phyloP scores from a whole-genome alignment of 2,888 invertebrate species.

The Synergus gifuensis region DNA sequence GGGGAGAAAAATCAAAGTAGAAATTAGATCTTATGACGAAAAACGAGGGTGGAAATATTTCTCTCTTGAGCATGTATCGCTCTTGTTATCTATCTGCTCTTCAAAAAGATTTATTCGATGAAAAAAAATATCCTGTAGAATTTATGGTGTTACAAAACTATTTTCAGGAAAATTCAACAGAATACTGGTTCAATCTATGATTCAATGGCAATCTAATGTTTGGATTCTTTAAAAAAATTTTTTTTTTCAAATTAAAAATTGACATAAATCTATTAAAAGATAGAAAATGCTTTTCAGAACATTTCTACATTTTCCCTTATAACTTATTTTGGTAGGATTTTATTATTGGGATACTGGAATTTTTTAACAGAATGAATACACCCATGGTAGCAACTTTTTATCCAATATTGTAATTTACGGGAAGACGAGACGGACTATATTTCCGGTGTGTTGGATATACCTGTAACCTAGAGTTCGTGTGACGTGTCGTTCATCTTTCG shows the following conservation, averaged over 20 bases:
- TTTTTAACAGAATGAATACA: neutral
- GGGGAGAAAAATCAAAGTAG: neutral
- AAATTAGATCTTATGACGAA: neutral
- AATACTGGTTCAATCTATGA: too few species aligned
- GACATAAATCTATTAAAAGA: too few species aligned
- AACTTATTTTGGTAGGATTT: neutral
- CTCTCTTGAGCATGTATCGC: neutral
- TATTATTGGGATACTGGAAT: neutral
- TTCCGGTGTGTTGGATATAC: constrained; percentile 17
- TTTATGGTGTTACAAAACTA: neutral
- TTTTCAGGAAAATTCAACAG: neutral
- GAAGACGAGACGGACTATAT: constrained; percentile 13
- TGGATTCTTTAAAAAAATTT: neutral
- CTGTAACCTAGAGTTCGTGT: constrained; percentile 35
- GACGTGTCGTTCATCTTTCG: constrained; percentile 43
- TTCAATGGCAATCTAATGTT: too few species aligned
- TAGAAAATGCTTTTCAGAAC: too few species aligned
- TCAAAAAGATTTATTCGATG: neutral
- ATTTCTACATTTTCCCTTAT: neutral
- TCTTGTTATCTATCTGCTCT: neutral
- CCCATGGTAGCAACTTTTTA: neutral
- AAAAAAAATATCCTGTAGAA: neutral
- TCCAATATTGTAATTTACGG: constrained; percentile 8
- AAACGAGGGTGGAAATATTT: constrained; percentile 4
- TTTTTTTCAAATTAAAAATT: too few species aligned